Conservation (phyloP, 2,888 invertebrate species). For the Oconnorella tubifera region DNA sequence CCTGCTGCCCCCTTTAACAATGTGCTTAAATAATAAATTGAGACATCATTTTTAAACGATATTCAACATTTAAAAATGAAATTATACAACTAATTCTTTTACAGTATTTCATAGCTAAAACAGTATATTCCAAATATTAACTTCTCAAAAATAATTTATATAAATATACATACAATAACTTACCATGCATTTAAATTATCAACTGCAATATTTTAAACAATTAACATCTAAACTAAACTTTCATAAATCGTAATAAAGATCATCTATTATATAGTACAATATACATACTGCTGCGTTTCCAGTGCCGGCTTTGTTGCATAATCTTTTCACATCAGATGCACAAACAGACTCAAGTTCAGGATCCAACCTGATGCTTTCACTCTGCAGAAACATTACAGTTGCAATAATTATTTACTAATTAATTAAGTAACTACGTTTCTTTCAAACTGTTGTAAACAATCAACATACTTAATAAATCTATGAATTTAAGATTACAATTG, state of each 20-base stretch:
- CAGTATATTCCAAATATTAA: too few relatives aligned
- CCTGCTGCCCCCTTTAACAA: too few relatives aligned
- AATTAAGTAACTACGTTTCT: not conserved
- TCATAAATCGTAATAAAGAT: not conserved
- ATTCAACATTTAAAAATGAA: too few relatives aligned
- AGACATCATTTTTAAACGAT: too few relatives aligned
- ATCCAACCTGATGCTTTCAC: slow-evolving; percentile 74
- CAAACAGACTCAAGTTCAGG: slow-evolving; percentile 51
- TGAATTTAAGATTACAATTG: too few relatives aligned
- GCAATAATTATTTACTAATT: not conserved
- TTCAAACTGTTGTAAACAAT: too few relatives aligned
- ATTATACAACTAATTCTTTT: too few relatives aligned
- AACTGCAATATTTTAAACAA: not conserved
- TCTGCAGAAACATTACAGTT: slow-evolving; percentile 58
- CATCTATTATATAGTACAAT: not conserved
- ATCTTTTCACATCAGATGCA: slow-evolving; percentile 39
- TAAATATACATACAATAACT: too few relatives aligned
- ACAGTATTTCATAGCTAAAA: too few relatives aligned
- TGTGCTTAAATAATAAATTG: too few relatives aligned
- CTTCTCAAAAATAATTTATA: too few relatives aligned
- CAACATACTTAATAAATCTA: too few relatives aligned
- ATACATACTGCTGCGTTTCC: slow-evolving; percentile 48
- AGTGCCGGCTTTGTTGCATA: slow-evolving; percentile 42
- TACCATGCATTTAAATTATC: not conserved
- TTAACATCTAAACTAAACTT: not conserved